Evolutionary conservation across 2,113 vertebrate species (phyloP), one percentile per base, ranked within the genome.

Genomic region (Gambusia holbrooki): DNA sequence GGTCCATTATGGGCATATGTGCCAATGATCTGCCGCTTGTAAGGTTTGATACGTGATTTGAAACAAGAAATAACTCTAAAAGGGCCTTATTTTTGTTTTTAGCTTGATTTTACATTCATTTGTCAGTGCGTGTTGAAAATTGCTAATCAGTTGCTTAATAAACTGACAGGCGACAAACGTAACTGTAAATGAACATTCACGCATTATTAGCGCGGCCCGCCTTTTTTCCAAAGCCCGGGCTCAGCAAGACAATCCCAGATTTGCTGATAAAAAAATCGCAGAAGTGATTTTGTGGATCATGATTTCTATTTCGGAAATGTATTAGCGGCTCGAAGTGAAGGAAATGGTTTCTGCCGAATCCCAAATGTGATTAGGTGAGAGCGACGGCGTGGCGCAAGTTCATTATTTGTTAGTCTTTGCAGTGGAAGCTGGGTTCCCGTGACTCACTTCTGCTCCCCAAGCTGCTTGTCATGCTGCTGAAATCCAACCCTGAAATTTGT

Each of bases 281-380:
- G 51, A 76, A 85, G 87, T 87, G 80, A 87, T 92, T 89, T 82
- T 58, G 87, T 65, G 84, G 90, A 89, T 90, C 83, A 75, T 84
- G 86, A 91, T 82, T 89, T 88, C 77, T 82, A 45, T 81, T 85
- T 61, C 35, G 27, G 76, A 84, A 82, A 84, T 67, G 87, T 51
- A 88, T 87, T 89, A 87, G 82, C 51, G 54, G 77, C 17, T 58
- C 66, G 71, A 48, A 76, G 71, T n/a, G 75, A 66, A 70, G 89
- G 82, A 84, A 90, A 90, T 84, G 76, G 82, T 48, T 91, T 58
- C 81, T 80, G 72, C 89, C 81, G 92, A 91, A 92, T 88, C 81
- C 77, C 81, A 33, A 81, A 79, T 80, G 80, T 80, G 90, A 92
- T 93, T 91, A 85, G 76, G 81, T 78, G 71, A 81, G 82, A 72